Evolutionary conservation across 1,140 invertebrate genomes (phyloP).

Genomic region (Acarapis woodi): DNA sequence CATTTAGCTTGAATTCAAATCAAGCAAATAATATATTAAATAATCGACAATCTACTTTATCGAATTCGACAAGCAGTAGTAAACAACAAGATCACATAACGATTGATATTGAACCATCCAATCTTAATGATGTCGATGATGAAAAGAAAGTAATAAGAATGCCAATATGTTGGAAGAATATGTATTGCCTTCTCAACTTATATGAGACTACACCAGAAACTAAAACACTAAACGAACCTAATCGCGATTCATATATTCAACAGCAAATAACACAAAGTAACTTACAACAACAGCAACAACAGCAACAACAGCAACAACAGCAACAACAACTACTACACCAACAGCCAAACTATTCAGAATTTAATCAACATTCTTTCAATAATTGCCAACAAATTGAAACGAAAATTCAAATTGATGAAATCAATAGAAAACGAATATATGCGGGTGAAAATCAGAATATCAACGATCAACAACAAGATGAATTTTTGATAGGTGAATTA

Average conservation of each 20-base stretch:
- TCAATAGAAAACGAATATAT: constrained; percentile 18
- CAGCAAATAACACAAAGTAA: neutral
- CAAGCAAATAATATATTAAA: no score
- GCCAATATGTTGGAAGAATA: constrained; percentile 71
- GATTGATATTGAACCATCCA: neutral
- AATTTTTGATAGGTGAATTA: constrained; percentile 11
- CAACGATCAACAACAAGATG: constrained; percentile 18
- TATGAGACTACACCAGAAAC: constrained; percentile 80
- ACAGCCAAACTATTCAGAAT: neutral
- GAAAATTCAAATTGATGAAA: constrained; percentile 20
- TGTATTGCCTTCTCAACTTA: constrained; percentile 65
- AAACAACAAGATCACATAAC: neutral
- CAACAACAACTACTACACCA: neutral
- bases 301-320: neutral
- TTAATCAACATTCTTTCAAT: neutral
- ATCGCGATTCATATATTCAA: neutral
- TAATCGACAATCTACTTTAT: no score
- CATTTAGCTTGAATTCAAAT: no score
- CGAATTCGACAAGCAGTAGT: no score
- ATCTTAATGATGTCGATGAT: neutral
- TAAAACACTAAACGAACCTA: constrained; percentile 36
- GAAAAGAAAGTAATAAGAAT: neutral
- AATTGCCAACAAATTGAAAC: constrained; percentile 7
- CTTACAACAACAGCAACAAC: neutral
- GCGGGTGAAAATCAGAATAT: constrained; percentile 19